These are phyloP conservation scores for Drosophila erecta DNA, from an alignment of 1,140 invertebrate species.

Conservation along the genomic window DNA sequence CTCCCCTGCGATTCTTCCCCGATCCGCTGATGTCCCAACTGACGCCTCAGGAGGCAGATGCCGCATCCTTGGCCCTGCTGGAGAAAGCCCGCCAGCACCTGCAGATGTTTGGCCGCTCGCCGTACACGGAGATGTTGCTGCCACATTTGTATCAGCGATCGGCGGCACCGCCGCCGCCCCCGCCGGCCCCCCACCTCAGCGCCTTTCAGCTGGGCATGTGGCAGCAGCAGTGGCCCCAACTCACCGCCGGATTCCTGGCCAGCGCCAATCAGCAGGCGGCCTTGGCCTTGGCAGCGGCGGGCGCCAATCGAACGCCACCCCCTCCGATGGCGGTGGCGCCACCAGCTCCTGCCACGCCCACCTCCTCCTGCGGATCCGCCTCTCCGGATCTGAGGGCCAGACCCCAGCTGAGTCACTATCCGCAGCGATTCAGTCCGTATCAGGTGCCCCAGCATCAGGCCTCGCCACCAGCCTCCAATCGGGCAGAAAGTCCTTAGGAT, in stretches of 20 bases:
- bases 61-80: constrained; percentile 86
- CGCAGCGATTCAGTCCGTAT: constrained; percentile 84
- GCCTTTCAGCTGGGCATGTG: constrained; percentile 84
- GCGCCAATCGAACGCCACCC: constrained; percentile 68
- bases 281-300: constrained; percentile 71
- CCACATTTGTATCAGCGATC: constrained; percentile 82
- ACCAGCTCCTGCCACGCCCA: constrained; percentile 70
- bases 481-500: constrained; percentile 66
- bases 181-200: constrained; percentile 57
- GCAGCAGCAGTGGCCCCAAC: constrained; percentile 84
- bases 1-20: constrained; percentile 87
- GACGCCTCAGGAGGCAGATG: constrained; percentile 87
- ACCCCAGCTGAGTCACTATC: constrained; percentile 68
- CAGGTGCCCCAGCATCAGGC: constrained; percentile 78
- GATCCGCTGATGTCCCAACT: constrained; percentile 82
- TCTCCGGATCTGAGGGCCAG: constrained; percentile 78
- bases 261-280: constrained; percentile 81
- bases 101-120: constrained; percentile 86
- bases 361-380: constrained; percentile 71
- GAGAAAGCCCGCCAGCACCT: constrained; percentile 88
- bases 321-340: constrained; percentile 42
- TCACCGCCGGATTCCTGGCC: constrained; percentile 81
- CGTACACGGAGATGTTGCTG: constrained; percentile 83
- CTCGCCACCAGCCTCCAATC: constrained; percentile 60
- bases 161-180: constrained; percentile 71